Evolutionary conservation across 2,888 invertebrate genomes (phyloP).

Genomic region (Coremacera marginata): DNA sequence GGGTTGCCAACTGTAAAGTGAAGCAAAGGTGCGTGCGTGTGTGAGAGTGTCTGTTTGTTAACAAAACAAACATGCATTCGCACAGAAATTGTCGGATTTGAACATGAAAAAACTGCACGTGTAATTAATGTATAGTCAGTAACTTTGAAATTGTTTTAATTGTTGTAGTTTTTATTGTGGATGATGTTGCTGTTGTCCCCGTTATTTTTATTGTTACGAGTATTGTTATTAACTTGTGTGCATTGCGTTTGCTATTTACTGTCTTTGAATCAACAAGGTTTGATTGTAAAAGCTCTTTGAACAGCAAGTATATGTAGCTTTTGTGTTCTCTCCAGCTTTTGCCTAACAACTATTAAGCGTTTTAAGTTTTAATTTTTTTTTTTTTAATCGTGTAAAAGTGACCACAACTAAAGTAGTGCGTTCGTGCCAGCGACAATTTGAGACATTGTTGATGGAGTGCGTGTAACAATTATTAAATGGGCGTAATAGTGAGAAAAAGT

Average conservation of each 20-base stretch:
- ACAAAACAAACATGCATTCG: not conserved
- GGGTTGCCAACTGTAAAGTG: not conserved
- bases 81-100: not conserved
- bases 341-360: not conserved
- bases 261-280: not conserved
- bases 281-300: not conserved
- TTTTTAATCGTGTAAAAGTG: too few species aligned
- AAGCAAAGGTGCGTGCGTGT: not conserved
- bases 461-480: too few species aligned
- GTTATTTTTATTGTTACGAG: not conserved
- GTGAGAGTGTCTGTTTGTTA: not conserved
- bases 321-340: too few species aligned
- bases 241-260: not conserved
- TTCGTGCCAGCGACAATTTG: too few species aligned
- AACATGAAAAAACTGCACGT: conserved; percentile 15
- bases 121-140: conserved; percentile 29
- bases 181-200: conserved; percentile 45
- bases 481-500: too few species aligned
- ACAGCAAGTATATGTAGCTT: too few species aligned
- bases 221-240: not conserved
- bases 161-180: conserved; percentile 24
- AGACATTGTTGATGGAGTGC: too few species aligned
- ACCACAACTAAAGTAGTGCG: too few species aligned
- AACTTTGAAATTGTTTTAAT: not conserved
- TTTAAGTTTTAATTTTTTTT: not conserved